These are phyloP conservation scores for Anneissia japonica DNA, from an alignment of 35 echinoderm and acorn worm genomes.

Conservation along the genomic window DNA sequence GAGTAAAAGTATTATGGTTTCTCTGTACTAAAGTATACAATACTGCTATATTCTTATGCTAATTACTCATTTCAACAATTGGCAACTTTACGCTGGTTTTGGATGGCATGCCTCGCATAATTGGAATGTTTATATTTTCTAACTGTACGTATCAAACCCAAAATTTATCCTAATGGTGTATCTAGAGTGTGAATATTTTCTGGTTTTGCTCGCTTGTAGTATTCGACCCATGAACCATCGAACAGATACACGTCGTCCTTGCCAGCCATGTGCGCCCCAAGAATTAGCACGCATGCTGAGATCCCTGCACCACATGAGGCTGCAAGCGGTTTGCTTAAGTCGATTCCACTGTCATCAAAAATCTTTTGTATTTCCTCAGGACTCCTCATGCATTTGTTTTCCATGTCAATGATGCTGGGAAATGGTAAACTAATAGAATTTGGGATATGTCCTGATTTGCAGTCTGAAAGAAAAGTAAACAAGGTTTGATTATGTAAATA, in stretches of 20 bases:
- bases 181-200: not conserved
- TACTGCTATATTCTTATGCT: no score
- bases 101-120: no score
- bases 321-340: constrained; percentile 59
- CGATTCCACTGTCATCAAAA: constrained; percentile 56
- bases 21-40: no score
- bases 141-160: no score
- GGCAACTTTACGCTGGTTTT: no score
- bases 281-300: constrained; percentile 59
- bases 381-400: constrained; percentile 43
- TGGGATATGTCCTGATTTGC: constrained; percentile 66
- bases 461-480: constrained; percentile 31
- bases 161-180: not conserved
- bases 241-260: constrained; percentile 62
- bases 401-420: constrained; percentile 30
- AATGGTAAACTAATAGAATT: constrained; percentile 65
- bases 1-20: no score
- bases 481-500: not conserved
- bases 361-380: constrained; percentile 41
- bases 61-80: no score
- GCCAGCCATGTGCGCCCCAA: constrained; percentile 56
- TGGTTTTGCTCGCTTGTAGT: constrained; percentile 3
- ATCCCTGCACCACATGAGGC: constrained; percentile 74
- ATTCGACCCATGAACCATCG: constrained; percentile 96
- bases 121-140: no score